Conservation (phyloP, 2,113 vertebrate genomes). For the Aplodontia rufa region DNA sequence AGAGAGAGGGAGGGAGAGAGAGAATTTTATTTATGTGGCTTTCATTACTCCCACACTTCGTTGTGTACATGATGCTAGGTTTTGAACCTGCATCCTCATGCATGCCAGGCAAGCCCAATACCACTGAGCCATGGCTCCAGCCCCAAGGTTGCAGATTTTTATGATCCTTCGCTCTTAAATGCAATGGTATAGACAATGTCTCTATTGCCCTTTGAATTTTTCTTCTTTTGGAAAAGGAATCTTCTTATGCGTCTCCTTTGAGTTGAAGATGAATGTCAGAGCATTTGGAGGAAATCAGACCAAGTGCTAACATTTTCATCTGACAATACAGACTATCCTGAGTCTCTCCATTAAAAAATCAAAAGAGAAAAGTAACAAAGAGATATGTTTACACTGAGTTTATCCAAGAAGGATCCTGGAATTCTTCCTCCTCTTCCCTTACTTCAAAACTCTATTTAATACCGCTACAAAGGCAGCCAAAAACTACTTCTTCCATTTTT, state of each 20-base stretch:
- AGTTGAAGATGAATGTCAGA: not conserved
- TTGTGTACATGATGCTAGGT: too few species aligned
- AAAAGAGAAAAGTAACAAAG: not conserved
- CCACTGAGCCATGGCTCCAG: too few species aligned
- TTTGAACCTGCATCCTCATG: too few species aligned
- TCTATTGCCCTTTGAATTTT: constrained; percentile 38
- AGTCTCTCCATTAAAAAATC: constrained; percentile 1
- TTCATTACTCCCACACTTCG: too few species aligned
- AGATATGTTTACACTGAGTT: not conserved
- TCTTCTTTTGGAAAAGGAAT: not conserved
- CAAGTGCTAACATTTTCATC: constrained; percentile 13
- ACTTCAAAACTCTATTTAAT: not conserved
- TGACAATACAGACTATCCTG: constrained; percentile 42
- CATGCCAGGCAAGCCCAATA: too few species aligned
- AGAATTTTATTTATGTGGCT: too few species aligned
- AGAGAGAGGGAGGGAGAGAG: too few species aligned
- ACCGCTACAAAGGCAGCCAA: not conserved
- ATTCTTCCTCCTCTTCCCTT: not conserved
- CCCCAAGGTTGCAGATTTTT: not conserved
- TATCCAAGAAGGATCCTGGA: not conserved
- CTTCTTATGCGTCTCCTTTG: not conserved
- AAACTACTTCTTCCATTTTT: not conserved
- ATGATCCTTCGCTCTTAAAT: not conserved
- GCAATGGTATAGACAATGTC: not conserved
- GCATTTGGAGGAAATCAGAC: not conserved